phyloP scores from a whole-genome alignment of 1,140 invertebrate genomes.

The Danaus plexippus region DNA sequence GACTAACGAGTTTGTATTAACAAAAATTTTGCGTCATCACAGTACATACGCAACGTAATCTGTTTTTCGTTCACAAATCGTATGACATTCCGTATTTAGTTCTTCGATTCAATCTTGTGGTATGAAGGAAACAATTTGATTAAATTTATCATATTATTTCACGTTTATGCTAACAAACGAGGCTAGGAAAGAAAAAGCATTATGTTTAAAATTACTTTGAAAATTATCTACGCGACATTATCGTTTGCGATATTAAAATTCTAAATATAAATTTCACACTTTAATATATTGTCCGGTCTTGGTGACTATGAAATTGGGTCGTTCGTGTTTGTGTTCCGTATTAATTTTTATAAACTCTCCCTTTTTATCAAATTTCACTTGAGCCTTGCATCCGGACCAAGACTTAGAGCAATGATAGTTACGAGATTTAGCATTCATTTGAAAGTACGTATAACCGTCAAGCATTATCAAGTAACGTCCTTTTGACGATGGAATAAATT shows the following conservation, averaged over 20 bases:
- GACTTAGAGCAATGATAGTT: slow-evolving; percentile 1
- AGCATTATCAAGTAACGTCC: background rate
- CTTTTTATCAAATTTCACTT: slow-evolving; percentile 12
- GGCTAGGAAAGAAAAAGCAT: no score
- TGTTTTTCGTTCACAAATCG: no score
- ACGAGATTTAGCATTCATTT: background rate
- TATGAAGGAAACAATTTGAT: no score
- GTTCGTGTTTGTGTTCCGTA: slow-evolving; percentile 7
- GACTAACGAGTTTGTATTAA: no score
- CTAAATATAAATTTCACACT: slow-evolving; percentile 6
- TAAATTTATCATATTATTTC: no score
- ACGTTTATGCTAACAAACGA: no score
- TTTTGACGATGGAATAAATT: slow-evolving; percentile 2
- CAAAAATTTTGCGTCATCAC: no score
- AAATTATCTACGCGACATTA: no score
- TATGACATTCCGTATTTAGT: no score
- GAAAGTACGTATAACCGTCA: background rate
- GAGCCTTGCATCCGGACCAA: background rate
- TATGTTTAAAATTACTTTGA: no score
- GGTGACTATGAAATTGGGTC: slow-evolving; percentile 3
- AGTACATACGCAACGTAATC: no score
- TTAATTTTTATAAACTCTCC: slow-evolving; percentile 9
- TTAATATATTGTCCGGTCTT: slow-evolving; percentile 6
- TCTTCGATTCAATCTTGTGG: no score
- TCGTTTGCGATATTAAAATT: background rate